Evolutionary conservation across 2,888 invertebrate genomes (phyloP), one percentile per base, ranked within the genome.

Genomic region (Gnatocerus cornutus): DNA sequence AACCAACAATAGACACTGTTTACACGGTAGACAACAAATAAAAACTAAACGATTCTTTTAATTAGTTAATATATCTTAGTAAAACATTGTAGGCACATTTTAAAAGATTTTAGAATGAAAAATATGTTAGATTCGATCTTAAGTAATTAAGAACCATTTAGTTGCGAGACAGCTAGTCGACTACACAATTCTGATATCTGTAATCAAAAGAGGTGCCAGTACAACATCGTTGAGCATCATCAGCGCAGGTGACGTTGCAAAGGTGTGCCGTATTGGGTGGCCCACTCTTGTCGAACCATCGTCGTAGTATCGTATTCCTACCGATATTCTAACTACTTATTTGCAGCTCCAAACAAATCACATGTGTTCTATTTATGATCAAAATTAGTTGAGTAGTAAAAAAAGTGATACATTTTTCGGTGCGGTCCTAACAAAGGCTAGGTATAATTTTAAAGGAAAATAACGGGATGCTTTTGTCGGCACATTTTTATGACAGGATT

Each of bases 141-240:
- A 48, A 63, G 64, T 71, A 72, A 73, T 72, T 73, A 73, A 73
- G 73, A 73, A 71, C 53, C 73, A 69, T 73, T 73, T 73, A 72
- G 73, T 70, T 73, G 65, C 67, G 62, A 70, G 63, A 64, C 73
- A 67, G 10, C 46, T 41, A 56, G 55, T 56, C 41, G 41, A 41
- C 55, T 41, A 41, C 55, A 56, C 55, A 41, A 16, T 30, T 21
- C 55, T 56, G 59, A 59, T 59, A 59, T 59, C 59, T 59, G 59
- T 43, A 45, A 46, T 59, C 59, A 46, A 14, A 59, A 59, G 59
- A 46, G 43, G 43, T 41, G 29, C 43, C 12, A 58, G 55, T 39
- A 41, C 41, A 13, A 39, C 55, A 55, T 39, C 55, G 55, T 39
- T 16, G 55, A 55, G 29, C 58, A 58, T 58, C 43, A 58, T 43